These are phyloP conservation scores for Alentia gelatinosa DNA, from an alignment of 2,888 invertebrate species.

Conservation along the genomic window DNA sequence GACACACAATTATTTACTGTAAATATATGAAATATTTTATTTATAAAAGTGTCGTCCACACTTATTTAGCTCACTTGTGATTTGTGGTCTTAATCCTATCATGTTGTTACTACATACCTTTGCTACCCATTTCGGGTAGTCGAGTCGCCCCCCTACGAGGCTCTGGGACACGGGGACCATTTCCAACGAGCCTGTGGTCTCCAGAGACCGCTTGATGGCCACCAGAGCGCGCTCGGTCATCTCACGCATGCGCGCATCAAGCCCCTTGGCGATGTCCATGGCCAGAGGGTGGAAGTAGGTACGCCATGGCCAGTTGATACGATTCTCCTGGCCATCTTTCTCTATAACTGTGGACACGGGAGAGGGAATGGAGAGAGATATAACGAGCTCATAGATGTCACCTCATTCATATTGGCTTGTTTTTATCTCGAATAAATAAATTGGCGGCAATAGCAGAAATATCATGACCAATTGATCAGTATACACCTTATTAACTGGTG, in stretches of 20 bases:
- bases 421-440: too few species aligned
- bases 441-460: too few species aligned
- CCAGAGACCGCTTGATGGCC: conserved; percentile 69
- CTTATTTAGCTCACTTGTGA: too few species aligned
- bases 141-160: conserved; percentile 72
- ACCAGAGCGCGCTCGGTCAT: conserved; percentile 66
- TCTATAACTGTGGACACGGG: conserved; percentile 52
- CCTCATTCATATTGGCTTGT: too few species aligned
- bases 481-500: too few species aligned
- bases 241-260: conserved; percentile 70
- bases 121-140: conserved; percentile 69
- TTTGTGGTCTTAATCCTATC: too few species aligned
- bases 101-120: background rate
- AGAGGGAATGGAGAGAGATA: too few species aligned
- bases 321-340: conserved; percentile 27
- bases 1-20: too few species aligned
- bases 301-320: conserved; percentile 74
- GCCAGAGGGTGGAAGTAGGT: conserved; percentile 74
- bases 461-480: too few species aligned
- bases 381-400: too few species aligned
- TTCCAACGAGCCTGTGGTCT: conserved; percentile 64
- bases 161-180: conserved; percentile 66
- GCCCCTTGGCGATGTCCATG: conserved; percentile 71
- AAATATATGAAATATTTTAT: too few species aligned
- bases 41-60: too few species aligned